Conservation (phyloP, 2,888 invertebrate genomes). For the Girardia tigrina region DNA sequence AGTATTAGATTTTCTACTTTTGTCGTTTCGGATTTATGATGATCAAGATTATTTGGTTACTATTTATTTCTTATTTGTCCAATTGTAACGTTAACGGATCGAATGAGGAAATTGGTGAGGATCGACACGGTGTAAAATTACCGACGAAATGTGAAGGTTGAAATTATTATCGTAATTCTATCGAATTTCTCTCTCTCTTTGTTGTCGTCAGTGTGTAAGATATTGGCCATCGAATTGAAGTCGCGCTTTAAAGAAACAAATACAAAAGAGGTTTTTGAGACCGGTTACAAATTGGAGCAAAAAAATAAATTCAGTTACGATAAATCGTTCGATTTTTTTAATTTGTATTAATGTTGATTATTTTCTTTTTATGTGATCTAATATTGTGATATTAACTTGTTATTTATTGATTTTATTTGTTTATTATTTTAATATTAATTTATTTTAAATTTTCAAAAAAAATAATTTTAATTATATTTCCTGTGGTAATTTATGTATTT, state of each 20-base stretch:
- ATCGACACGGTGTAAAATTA: not conserved
- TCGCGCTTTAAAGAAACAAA: conserved; percentile 31
- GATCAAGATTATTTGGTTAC: not conserved
- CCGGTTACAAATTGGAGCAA: conserved; percentile 29
- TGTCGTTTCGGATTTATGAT: not conserved
- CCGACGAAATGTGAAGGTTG: not conserved
- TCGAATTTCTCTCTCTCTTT: too few species aligned
- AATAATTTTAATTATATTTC: too few species aligned
- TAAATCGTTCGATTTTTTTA: conserved; percentile 23
- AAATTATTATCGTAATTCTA: not conserved
- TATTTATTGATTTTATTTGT: too few species aligned
- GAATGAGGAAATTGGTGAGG: not conserved
- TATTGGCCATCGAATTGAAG: conserved; percentile 28
- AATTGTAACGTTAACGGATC: not conserved
- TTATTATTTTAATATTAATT: too few species aligned
- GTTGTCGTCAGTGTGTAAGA: conserved; percentile 33
- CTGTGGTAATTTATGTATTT: too few species aligned
- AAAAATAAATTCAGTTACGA: conserved; percentile 29
- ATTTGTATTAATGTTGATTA: not conserved
- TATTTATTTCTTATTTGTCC: not conserved
- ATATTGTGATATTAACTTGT: too few species aligned
- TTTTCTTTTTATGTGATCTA: too few species aligned
- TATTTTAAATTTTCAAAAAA: too few species aligned
- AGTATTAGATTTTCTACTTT: too few species aligned
- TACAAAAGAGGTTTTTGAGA: conserved; percentile 29